Base-by-base conservation (phyloP, 2,888 invertebrate genomes). In the Andrena minutula region DNA sequence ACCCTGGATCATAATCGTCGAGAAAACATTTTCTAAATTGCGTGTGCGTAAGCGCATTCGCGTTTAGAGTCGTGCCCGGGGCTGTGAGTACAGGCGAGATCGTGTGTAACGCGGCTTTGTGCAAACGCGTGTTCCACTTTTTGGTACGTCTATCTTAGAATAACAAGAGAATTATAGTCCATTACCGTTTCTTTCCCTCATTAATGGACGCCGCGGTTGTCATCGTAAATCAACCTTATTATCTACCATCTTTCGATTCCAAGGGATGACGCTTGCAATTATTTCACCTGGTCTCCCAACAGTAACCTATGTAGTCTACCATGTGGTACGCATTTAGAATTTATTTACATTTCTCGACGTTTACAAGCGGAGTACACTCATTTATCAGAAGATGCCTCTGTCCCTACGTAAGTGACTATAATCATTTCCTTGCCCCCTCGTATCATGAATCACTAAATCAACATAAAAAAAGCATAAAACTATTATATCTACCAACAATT, bases 1-100 rank as follows among this genome's bases (percentile, higher is more conserved):
- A 64, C 58, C 65, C 35, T 7, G 20, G 76, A 70, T 76, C 41
- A 60, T 70, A 76, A 66, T 65, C 32, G 64, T 64, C 16, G 49
- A n/a, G 26, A 53, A 30, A 58, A 60, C 30, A 58, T 49, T 47
- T 60, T 64, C 28, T 49, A 56, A 65, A 58, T 64, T 64, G 63
- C 56, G 26, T n/a, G 12, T 20, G 41, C 60, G 68, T 60, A 60
- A 47, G 49, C 20, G 32, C 60, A 23, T 58, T 30, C 30, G 10
- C 30, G 32, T 32, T 49, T 32, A 56, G 4, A 20, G 6, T 8
- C 30, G 12, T 35, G 51, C 51, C 23, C 32, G 51, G 8, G 26
- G 23, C 51, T 7, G 63, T 51, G 26, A 64, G 32, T 23, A 16
- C 41, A 4, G 3, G 41, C 41, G 41, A 16, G 41, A 41, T 41